Base-by-base conservation (phyloP, 1,140 invertebrate genomes). In the Drosophila auraria region DNA sequence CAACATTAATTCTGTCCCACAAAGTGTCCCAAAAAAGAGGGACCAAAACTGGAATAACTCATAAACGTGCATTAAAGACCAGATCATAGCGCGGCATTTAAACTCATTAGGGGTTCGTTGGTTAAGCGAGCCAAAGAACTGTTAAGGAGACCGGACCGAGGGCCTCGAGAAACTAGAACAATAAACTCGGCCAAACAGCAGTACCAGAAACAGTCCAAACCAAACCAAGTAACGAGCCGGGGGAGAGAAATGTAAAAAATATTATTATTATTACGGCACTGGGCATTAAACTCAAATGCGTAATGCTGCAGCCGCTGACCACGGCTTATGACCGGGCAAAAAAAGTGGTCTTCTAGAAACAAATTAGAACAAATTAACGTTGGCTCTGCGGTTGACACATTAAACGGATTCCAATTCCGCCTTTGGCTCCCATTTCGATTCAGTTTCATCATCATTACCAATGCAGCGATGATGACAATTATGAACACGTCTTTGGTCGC, bases 41-140 rank as follows among this genome's bases (percentile, higher is more conserved):
- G 4, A 15, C 53, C 23, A 14, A 0, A 56, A 38, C n/a, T n/a
- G 36, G 27, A 62, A 33, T 62, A 73, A 74, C 45, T 73, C 56
- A 74, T 80, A 71, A 73, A 53, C 49, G 82, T 80, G 80, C 82
- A 80, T 83, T 84, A 83, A 81, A 77, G 66, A 78, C 74, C 82
- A 56, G 33, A 80, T 78, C 69, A 80, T 80, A 76, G 50, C 70
- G 15, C 20, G 36, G 70, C 57, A 83, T 80, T 62, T 81, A 86
- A 86, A 86, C 78, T 82, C 82, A 86, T 86, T 86, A 86, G 70
- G 61, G 83, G 82, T 86, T 86, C 82, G n/a, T n/a, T n/a, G n/a
- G n/a, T n/a, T n/a, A n/a, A n/a, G 58, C 61, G 74, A 82, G 66
- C 77, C 58, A 78, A 84, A 81, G 59, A 77, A 84, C 82, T 69